Percentiles rank a stretch among this genome's conserved stretches.
Conservation (phyloP, 2,113 vertebrate genomes). For the Vulpes lagopus region DNA sequence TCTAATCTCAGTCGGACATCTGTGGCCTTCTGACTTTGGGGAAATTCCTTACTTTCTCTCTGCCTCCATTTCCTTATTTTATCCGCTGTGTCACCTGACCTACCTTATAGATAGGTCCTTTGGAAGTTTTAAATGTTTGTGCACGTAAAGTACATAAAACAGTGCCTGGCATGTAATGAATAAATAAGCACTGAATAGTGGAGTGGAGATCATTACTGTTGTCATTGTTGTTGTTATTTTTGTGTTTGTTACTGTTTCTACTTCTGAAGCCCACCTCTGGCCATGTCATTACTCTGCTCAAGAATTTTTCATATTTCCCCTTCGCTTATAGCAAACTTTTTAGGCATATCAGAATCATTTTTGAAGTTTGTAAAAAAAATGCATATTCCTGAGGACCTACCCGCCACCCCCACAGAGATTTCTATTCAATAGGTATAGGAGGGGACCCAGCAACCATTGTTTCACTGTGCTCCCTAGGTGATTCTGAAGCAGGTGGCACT, state of each 20-base stretch:
- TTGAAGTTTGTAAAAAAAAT: conserved; percentile 41
- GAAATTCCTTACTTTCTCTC: conserved; percentile 42
- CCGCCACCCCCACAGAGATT: neutral
- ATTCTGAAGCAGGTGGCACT: neutral
- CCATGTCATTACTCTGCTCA: neutral
- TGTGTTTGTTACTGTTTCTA: conserved; percentile 26
- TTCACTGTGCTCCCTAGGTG: neutral
- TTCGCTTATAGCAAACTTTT: conserved; percentile 33
- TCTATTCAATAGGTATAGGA: neutral
- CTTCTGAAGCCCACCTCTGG: conserved; percentile 15
- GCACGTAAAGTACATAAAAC: neutral
- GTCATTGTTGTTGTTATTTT: neutral
- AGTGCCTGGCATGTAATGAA: neutral
- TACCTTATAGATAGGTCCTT: neutral
- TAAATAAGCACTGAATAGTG: neutral
- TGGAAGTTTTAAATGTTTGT: conserved; percentile 4
- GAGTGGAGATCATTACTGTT: neutral
- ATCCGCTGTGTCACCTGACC: neutral
- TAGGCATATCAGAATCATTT: neutral
- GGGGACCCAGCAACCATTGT: neutral
- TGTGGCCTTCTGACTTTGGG: neutral
- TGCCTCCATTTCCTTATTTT: conserved; percentile 43
- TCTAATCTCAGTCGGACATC: neutral
- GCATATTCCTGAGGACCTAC: neutral
- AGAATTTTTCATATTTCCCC: conserved; percentile 10